Percentiles rank a stretch among this genome's conserved stretches.
These are phyloP conservation scores for Xestia ashworthii DNA, from an alignment of 2,888 invertebrate genomes.

Conservation along the genomic window DNA sequence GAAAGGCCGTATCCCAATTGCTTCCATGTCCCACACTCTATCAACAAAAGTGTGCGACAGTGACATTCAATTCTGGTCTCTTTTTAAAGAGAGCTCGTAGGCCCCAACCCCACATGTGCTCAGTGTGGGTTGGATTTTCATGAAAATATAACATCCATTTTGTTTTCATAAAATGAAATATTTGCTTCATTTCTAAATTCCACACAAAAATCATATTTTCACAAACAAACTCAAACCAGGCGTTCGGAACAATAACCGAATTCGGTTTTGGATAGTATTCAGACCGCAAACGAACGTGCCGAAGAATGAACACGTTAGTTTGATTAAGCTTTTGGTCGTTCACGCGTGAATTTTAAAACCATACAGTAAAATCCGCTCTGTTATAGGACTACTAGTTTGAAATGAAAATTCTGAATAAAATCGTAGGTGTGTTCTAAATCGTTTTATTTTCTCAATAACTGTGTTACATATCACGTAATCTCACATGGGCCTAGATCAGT, in stretches of 20 bases:
- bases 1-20: no score
- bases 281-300: slow-evolving; percentile 52
- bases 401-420: slow-evolving; percentile 9
- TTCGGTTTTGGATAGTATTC: slow-evolving; percentile 16
- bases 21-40: no score
- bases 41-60: no score
- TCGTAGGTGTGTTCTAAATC: not conserved
- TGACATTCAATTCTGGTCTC: not conserved
- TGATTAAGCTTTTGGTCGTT: slow-evolving; percentile 33
- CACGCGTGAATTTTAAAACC: slow-evolving; percentile 30
- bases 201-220: not conserved
- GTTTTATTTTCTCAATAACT: no score
- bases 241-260: slow-evolving; percentile 8
- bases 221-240: slow-evolving; percentile 1
- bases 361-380: slow-evolving; percentile 2
- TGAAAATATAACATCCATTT: not conserved
- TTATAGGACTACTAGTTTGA: slow-evolving; percentile 10
- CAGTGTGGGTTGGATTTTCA: not conserved
- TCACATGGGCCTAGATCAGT: no score
- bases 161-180: not conserved
- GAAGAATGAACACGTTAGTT: slow-evolving; percentile 35
- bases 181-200: not conserved
- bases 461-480: no score
- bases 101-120: not conserved
- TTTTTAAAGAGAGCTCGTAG: not conserved